Evolutionary conservation across 2,888 invertebrate genomes (phyloP).

Genomic region (Lochmaea crataegi): DNA sequence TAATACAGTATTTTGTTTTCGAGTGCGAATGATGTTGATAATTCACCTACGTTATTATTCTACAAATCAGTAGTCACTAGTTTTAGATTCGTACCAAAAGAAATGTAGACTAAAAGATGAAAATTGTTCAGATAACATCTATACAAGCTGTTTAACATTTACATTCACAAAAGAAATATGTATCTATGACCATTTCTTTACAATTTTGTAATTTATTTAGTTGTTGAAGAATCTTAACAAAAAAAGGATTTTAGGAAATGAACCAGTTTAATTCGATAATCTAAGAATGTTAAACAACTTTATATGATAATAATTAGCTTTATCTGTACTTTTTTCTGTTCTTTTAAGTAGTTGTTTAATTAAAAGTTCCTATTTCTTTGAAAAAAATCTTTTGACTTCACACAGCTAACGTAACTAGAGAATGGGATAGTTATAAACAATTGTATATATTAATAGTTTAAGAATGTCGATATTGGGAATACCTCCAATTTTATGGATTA

Average conservation of each 20-base stretch:
- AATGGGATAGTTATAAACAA: slow-evolving; percentile 29
- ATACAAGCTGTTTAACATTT: too few relatives aligned
- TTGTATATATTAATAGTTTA: slow-evolving; percentile 38
- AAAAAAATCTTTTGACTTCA: slow-evolving; percentile 6
- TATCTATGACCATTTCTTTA: too few relatives aligned
- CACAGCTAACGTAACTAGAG: slow-evolving; percentile 21
- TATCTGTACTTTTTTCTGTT: not conserved
- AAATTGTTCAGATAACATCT: too few relatives aligned
- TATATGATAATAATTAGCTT: too few relatives aligned
- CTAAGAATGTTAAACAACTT: too few relatives aligned
- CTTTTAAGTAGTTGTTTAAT: slow-evolving; percentile 3
- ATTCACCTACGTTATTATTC: too few relatives aligned
- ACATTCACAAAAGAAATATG: too few relatives aligned
- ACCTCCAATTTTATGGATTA: slow-evolving; percentile 33
- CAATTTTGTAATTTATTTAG: not conserved
- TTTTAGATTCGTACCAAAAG: too few relatives aligned
- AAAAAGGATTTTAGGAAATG: not conserved
- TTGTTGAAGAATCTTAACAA: not conserved
- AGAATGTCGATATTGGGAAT: slow-evolving; percentile 36
- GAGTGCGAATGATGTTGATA: not conserved
- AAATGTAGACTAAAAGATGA: too few relatives aligned
- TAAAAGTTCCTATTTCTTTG: slow-evolving; percentile 27
- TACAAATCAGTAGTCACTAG: too few relatives aligned
- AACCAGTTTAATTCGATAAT: not conserved
- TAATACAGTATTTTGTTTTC: slow-evolving; percentile 18